A percentile compares a stretch with the other conserved stretches of the same genome.
These are phyloP conservation scores for Cacatua alba DNA, from an alignment of 2,113 vertebrate species.

Conservation along the genomic window DNA sequence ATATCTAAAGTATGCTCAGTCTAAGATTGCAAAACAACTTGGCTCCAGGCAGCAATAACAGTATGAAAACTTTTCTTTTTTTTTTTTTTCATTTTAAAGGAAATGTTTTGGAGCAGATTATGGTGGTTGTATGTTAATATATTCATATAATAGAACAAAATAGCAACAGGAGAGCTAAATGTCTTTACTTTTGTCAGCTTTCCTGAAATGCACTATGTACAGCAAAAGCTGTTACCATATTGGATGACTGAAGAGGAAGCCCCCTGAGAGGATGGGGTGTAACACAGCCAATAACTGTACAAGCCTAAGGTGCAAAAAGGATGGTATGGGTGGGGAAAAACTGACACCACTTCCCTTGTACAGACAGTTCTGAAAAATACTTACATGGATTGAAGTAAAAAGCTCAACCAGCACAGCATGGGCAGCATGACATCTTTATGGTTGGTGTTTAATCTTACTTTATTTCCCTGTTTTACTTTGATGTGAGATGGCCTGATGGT, in stretches of 20 bases:
- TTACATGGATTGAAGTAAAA: not conserved
- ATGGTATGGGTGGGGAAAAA: not conserved
- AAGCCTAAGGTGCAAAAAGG: not conserved
- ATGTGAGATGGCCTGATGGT: not conserved
- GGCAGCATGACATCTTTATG: not conserved
- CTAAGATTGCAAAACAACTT: not conserved
- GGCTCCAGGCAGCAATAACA: not conserved
- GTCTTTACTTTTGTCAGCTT: not conserved
- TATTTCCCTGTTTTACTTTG: not conserved
- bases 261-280: not conserved
- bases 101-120: not conserved
- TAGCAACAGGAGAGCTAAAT: not conserved
- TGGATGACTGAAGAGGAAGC: not conserved
- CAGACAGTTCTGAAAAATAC: not conserved
- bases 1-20: not conserved
- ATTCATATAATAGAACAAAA: not conserved
- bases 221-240: not conserved
- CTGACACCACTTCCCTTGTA: not conserved
- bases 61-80: fast-evolving
- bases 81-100: not conserved
- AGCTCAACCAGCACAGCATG: not conserved
- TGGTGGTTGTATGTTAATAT: not conserved
- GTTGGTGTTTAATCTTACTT: not conserved
- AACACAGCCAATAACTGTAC: not conserved
- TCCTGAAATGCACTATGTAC: not conserved